Conservation (phyloP, 2,888 invertebrate genomes). For the Ophonus ardosiacus region DNA sequence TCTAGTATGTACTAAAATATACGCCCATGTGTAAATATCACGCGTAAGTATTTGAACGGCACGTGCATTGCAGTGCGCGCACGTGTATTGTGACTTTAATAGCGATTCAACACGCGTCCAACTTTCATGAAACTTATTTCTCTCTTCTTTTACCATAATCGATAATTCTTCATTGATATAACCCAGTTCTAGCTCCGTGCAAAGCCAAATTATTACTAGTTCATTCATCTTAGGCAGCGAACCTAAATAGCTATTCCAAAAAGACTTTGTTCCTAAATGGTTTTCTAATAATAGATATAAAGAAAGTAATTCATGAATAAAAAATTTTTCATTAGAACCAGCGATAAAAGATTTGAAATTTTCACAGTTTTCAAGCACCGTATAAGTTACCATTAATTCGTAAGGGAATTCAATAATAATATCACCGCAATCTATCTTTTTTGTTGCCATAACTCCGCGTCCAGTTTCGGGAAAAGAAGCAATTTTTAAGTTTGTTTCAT, state of each 20-base stretch:
- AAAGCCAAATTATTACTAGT: constrained; percentile 85
- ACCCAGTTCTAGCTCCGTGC: constrained; percentile 78
- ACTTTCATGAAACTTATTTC: constrained; percentile 75
- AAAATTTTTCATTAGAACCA: constrained; percentile 72
- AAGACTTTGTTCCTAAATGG: constrained; percentile 77
- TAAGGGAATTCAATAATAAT: constrained; percentile 81
- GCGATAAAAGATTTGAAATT: constrained; percentile 67
- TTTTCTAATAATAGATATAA: constrained; percentile 85
- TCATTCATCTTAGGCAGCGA: constrained; percentile 79
- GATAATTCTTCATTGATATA: constrained; percentile 79
- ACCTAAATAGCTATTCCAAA: constrained; percentile 82
- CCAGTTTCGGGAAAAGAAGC: constrained; percentile 83
- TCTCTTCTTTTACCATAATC: constrained; percentile 77
- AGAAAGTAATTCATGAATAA: constrained; percentile 85
- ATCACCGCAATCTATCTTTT: constrained; percentile 78
- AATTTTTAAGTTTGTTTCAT: constrained; percentile 79
- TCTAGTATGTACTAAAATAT: constrained; percentile 91
- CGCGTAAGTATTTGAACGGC: constrained; percentile 77
- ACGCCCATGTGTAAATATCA: constrained; percentile 85
- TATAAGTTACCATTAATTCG: constrained; percentile 79
- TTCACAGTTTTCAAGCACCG: constrained; percentile 74
- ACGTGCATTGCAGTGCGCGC: constrained; percentile 74
- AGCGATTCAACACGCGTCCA: constrained; percentile 75
- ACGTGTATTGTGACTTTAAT: constrained; percentile 74
- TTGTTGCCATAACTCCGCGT: constrained; percentile 84